phyloP scores from a whole-genome alignment of 2,113 vertebrate genomes.

The Austrofundulus limnaeus region DNA sequence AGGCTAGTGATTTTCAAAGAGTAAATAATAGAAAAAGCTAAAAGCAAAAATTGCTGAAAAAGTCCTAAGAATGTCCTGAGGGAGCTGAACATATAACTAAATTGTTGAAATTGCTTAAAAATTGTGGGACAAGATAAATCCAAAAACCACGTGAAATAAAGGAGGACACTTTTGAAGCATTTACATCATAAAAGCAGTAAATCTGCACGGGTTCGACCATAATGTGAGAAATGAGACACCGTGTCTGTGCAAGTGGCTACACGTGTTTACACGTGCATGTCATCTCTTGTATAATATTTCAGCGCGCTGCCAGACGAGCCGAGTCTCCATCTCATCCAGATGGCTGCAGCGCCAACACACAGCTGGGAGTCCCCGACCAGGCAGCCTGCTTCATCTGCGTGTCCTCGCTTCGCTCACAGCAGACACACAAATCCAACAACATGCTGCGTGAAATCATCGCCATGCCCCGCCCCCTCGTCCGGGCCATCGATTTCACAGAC shows the following conservation, averaged over 20 bases:
- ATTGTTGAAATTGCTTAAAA: no score
- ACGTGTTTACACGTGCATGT: slow-evolving; percentile 17
- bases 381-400: slow-evolving; percentile 35
- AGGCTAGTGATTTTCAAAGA: no score
- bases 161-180: no score
- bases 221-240: slow-evolving; percentile 30
- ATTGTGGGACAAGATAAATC: no score
- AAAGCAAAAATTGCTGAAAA: no score
- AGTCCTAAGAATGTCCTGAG: no score
- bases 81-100: no score
- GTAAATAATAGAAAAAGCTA: no score
- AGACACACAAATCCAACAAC: slow-evolving; percentile 33
- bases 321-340: slow-evolving; percentile 55
- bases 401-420: slow-evolving; percentile 24
- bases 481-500: background rate
- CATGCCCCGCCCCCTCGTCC: no score
- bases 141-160: no score
- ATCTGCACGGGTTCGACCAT: background rate
- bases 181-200: background rate
- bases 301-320: slow-evolving; percentile 51
- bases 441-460: no score
- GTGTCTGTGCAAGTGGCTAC: slow-evolving; percentile 11
- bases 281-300: slow-evolving; percentile 52
- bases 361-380: slow-evolving; percentile 56
- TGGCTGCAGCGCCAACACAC: slow-evolving; percentile 59